A percentile compares a stretch with the other conserved stretches of the same genome.
phyloP scores from a whole-genome alignment of 2,888 invertebrate genomes.

The Eupithecia tripunctaria region DNA sequence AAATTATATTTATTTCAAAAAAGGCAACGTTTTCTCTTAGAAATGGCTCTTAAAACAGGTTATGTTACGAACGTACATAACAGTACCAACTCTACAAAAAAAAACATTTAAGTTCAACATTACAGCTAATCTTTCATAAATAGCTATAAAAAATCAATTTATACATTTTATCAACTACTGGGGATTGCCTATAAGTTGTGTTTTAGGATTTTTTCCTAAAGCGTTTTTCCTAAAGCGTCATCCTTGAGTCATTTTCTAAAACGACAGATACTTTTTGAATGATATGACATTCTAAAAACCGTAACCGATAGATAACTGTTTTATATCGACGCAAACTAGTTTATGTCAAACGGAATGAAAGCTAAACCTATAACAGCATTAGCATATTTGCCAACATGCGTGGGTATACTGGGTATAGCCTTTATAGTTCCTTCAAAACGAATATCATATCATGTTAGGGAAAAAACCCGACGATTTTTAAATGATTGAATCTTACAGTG shows the following conservation, averaged over 20 bases:
- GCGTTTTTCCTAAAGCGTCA: background rate
- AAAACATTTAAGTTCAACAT: background rate
- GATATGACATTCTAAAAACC: background rate
- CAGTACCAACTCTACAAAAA: background rate
- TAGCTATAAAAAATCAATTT: too few species aligned
- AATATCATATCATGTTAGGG: background rate
- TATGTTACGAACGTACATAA: too few species aligned
- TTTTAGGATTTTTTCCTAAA: background rate
- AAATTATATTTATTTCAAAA: background rate
- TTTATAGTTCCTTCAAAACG: background rate
- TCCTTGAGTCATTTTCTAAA: background rate
- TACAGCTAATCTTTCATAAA: background rate
- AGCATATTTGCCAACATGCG: background rate
- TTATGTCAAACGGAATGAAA: constrained; percentile 24
- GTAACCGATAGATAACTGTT: background rate
- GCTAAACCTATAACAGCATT: background rate
- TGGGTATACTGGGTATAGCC: background rate
- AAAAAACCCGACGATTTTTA: background rate
- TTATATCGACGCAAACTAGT: constrained; percentile 10
- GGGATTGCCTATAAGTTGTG: background rate
- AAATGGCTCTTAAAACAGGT: background rate
- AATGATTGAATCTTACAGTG: background rate
- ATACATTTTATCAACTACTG: background rate
- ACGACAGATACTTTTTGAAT: background rate
- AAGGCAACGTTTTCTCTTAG: too few species aligned